Evolutionary conservation across 2,888 invertebrate species (phyloP).

Genomic region (Caenorhabditis sinica): DNA sequence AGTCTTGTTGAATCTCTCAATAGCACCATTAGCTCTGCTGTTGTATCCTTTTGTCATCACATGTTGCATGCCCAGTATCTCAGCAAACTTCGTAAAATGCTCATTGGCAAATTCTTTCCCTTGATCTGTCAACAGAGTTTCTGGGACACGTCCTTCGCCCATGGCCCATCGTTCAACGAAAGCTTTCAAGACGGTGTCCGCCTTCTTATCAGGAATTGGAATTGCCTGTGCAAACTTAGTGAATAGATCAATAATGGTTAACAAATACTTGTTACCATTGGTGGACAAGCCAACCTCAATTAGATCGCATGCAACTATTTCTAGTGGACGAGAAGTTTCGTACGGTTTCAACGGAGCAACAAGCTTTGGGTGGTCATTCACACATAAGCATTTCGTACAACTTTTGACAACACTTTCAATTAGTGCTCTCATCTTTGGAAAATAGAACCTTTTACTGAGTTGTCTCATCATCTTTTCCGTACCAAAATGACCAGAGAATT

Average conservation of each 20-base stretch:
- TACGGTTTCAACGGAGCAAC: slow-evolving; percentile 49
- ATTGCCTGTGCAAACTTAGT: slow-evolving; percentile 36
- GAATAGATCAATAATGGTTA: slow-evolving; percentile 64
- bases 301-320: slow-evolving; percentile 58
- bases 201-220: slow-evolving; percentile 60
- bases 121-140: slow-evolving; percentile 51
- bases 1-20: slow-evolving; percentile 65
- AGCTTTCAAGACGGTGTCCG: slow-evolving; percentile 52
- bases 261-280: slow-evolving; percentile 48
- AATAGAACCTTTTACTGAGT: slow-evolving; percentile 39
- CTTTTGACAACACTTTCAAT: slow-evolving; percentile 39
- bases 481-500: slow-evolving; percentile 5
- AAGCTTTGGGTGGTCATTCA: slow-evolving; percentile 20
- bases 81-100: slow-evolving; percentile 23
- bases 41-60: slow-evolving; percentile 65
- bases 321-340: slow-evolving; percentile 35
- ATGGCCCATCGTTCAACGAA: slow-evolving; percentile 56
- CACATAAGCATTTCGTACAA: slow-evolving; percentile 43
- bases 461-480: slow-evolving; percentile 3
- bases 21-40: slow-evolving; percentile 63
- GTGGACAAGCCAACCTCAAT: slow-evolving; percentile 44
- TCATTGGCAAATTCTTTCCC: slow-evolving; percentile 58
- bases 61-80: slow-evolving; percentile 29
- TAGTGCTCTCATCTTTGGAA: slow-evolving; percentile 53
- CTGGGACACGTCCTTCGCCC: slow-evolving; percentile 48